Evolutionary conservation across 2,888 invertebrate genomes (phyloP).

Genomic region (Nemapogon koenigi): DNA sequence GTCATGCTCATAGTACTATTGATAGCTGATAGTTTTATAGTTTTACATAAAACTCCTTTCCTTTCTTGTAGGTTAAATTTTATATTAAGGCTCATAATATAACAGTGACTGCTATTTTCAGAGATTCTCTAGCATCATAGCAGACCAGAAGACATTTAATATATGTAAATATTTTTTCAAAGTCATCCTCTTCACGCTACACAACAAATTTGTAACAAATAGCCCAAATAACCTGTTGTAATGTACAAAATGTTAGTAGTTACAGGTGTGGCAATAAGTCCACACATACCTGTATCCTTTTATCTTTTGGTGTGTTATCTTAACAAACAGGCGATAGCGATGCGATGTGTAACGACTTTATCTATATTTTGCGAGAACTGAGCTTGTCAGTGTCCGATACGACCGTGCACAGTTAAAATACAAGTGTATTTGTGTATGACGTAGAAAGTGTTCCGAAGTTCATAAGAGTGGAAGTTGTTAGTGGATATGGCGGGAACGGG

Average conservation of each 20-base stretch:
- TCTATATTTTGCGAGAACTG: conserved; percentile 37
- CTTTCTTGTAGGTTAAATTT: too few relatives aligned
- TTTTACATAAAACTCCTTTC: too few relatives aligned
- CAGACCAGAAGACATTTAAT: too few relatives aligned
- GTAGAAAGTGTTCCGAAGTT: conserved; percentile 20
- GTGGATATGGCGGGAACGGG: conserved; percentile 49
- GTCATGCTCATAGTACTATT: too few relatives aligned
- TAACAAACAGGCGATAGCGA: conserved; percentile 53
- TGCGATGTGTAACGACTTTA: conserved; percentile 34
- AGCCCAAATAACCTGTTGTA: too few relatives aligned
- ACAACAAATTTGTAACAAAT: conserved; percentile 1
- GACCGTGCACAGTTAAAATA: conserved; percentile 4
- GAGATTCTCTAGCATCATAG: too few relatives aligned
- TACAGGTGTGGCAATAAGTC: conserved; percentile 50
- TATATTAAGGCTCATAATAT: too few relatives aligned
- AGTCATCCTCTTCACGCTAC: too few relatives aligned
- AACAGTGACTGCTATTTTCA: too few relatives aligned
- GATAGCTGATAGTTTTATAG: too few relatives aligned
- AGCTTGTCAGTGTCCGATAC: conserved; percentile 12
- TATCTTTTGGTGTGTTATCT: conserved; percentile 51
- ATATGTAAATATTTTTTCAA: too few relatives aligned
- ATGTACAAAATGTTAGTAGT: too few relatives aligned
- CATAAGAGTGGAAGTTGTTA: conserved; percentile 14
- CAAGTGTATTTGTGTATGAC: conserved; percentile 18
- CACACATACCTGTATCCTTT: conserved; percentile 21